Percentiles rank a stretch among this genome's conserved stretches.
Evolutionary conservation across 2,888 invertebrate species (phyloP).

Genomic region (Baronia brevicornis): DNA sequence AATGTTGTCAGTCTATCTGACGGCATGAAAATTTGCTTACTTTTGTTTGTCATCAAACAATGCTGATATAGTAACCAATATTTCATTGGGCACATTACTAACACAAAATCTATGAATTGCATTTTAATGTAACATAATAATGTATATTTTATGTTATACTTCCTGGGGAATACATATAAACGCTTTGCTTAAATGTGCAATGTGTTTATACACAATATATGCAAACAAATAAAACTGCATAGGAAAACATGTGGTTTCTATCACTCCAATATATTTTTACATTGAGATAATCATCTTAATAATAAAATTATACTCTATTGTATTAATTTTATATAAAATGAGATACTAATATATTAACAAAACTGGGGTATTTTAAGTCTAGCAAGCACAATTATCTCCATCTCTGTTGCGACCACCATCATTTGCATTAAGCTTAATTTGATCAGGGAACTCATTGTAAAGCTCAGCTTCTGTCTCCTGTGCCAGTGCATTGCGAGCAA

Average conservation of each 20-base stretch:
- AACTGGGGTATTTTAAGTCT: slow-evolving; percentile 52
- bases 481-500: slow-evolving; percentile 97
- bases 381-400: slow-evolving; percentile 85
- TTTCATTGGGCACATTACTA: too few relatives aligned
- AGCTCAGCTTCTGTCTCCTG: slow-evolving; percentile 94
- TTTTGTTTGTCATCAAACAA: too few relatives aligned
- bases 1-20: too few relatives aligned
- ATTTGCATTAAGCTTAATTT: slow-evolving; percentile 89
- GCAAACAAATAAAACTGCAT: slow-evolving; percentile 41
- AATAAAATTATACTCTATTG: slow-evolving; percentile 56
- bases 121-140: too few relatives aligned
- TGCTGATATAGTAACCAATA: too few relatives aligned
- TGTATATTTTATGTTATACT: too few relatives aligned
- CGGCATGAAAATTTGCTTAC: too few relatives aligned
- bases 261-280: slow-evolving; percentile 63
- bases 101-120: too few relatives aligned
- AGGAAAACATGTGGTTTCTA: slow-evolving; percentile 30
- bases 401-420: slow-evolving; percentile 83
- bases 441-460: slow-evolving; percentile 98
- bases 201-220: slow-evolving; percentile 25
- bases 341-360: slow-evolving; percentile 50
- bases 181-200: slow-evolving; percentile 8
- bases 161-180: too few relatives aligned
- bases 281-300: slow-evolving; percentile 41
- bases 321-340: slow-evolving; percentile 55